Evolutionary conservation across 2,797 vertebrate species (phyloP), one percentile per base, ranked within the genome.

Genomic region (Rallus crepitans): DNA sequence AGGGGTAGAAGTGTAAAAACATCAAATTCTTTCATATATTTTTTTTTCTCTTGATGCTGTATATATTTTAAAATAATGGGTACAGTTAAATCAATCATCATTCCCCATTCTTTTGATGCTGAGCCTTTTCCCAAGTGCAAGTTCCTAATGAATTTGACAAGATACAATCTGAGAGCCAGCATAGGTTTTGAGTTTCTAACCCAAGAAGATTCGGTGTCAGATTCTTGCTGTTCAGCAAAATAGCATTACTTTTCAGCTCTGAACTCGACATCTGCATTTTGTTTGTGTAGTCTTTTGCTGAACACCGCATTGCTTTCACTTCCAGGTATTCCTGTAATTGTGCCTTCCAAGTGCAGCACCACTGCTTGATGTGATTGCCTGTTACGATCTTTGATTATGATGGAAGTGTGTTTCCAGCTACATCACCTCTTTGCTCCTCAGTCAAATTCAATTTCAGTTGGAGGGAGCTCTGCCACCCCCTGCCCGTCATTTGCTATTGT

Each of bases 401-500:
- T 90, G 86, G 57, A 87, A 75, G 15, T 73, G 47, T 82, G 64
- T 94, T 96, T 91, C 50, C 53, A 92, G 35, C 53, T 82, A 53
- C 53, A 35, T 84, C 66, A 53, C 0, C 2, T 20, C 11, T 25
- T 70, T 1, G 0, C 57, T 89, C 31, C 12, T 47, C 77, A 80
- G 68, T 66, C 81, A 89, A 90, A 93, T 87, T 33, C 68, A 82
- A 15, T 94, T 90, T 66, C 57, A 68, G 11, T 1, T 61, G 60
- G 80, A 92, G 60, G 50, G 75, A 73, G 30, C 45, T 77, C 30
- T 90, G 60, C 60, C 72, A 52, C 70, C 15, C 30, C 48, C 76
- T 90, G 40, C 78, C 90, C 4, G 0, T 94, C 45, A 39, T 89
- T 83, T 87, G 28, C 78, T 75, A 37, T 85, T 93, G 81, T 94